Base-by-base conservation (phyloP, 2,888 invertebrate genomes). In the Agriopis aurantiaria region DNA sequence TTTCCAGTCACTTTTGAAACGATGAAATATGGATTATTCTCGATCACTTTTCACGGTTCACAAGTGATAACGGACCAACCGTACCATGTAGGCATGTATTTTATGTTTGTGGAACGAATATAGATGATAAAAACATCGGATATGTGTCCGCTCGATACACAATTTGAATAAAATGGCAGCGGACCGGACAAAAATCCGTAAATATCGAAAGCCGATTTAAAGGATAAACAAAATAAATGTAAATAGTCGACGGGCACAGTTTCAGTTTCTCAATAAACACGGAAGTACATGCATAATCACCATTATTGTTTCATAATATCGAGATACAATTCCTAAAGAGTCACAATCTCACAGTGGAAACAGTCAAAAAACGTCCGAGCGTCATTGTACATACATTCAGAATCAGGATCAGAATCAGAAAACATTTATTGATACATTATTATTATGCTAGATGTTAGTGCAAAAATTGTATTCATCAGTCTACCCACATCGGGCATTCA, bases 21-120 rank as follows among this genome's bases (percentile, higher is more conserved):
- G 57, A 77, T 76, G 70, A 77, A 77, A 75, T 74, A 78, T 75
- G 71, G 60, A 76, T 76, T 65, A 71, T 49, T 59, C 65, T 46
- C 56, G 56, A 67, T 71, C 56, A 57, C 58, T 62, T 70, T 74
- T 69, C 60, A 71, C 70, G 71, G 68, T 71, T 66, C 66, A 46
- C 49, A 11, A 49, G 33, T 53, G 70, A 68, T 73, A 70, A 65
- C 62, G 55, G 23, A 12, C n/a, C 46, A n/a, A 40, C 55, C 52
- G 41, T 12, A 41, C 3, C 41, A 23, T 57, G 17, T 58, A 40
- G n/a, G 17, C 56, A 53, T 57, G 11, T 53, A 52, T 70, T 23
- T 70, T 66, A 70, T 66, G 57, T 70, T 66, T 70, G 66, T 70
- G 51, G 58, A 70, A 70, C 65, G 58, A 70, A 60, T 67, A 67